These are phyloP conservation scores for Poecilus cupreus DNA, from an alignment of 2,888 invertebrate species.

Conservation along the genomic window DNA sequence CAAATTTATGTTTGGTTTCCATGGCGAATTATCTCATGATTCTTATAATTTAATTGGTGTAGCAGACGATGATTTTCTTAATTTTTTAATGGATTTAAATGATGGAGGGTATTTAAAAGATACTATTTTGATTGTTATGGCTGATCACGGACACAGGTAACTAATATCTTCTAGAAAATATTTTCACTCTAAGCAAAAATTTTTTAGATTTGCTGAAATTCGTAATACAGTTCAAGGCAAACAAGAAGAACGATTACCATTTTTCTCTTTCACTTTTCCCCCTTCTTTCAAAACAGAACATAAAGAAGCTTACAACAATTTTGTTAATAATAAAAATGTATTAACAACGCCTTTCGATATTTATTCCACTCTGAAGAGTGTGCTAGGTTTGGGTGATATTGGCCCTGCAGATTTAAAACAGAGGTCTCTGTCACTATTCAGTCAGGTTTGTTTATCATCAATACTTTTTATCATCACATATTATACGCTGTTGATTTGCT, in stretches of 20 bases:
- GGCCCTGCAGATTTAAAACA: conserved; percentile 74
- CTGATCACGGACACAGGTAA: conserved; percentile 93
- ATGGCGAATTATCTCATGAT: conserved; percentile 92
- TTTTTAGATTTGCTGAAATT: conserved; percentile 83
- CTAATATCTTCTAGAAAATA: conserved; percentile 18
- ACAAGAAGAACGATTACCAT: conserved; percentile 92
- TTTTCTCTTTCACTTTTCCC: conserved; percentile 88
- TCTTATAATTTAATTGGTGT: conserved; percentile 86
- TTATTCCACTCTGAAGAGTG: conserved; percentile 84
- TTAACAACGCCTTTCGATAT: conserved; percentile 94
- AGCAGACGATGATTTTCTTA: conserved; percentile 83
- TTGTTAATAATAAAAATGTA: conserved; percentile 79
- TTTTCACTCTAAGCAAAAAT: neutral
- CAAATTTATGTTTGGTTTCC: conserved; percentile 91
- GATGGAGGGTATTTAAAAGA: conserved; percentile 81
- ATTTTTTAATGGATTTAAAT: conserved; percentile 80
- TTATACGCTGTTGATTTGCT: conserved; percentile 3
- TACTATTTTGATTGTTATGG: conserved; percentile 91
- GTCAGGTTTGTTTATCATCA: conserved; percentile 73
- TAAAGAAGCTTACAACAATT: conserved; percentile 77
- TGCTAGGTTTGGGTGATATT: conserved; percentile 75
- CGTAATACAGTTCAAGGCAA: conserved; percentile 93
- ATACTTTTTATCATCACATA: conserved; percentile 35
- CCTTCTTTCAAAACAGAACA: conserved; percentile 78
- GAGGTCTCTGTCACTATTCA: conserved; percentile 78